A percentile compares a stretch with the other conserved stretches of the same genome.
phyloP scores from a whole-genome alignment of 2,113 vertebrate species.

The Antidorcas marsupialis region DNA sequence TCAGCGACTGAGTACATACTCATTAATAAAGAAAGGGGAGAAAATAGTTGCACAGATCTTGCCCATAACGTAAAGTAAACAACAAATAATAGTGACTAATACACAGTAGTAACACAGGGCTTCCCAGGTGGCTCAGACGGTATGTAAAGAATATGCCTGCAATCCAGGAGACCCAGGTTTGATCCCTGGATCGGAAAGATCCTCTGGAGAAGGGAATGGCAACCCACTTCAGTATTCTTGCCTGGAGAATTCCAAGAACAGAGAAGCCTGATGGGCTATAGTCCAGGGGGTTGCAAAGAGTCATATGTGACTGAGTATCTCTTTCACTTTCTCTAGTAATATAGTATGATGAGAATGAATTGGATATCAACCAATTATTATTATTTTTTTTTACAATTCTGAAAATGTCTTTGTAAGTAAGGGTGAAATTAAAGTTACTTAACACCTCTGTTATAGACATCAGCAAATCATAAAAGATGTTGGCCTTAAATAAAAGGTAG shows the following conservation, averaged over 20 bases:
- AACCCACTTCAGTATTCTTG: neutral
- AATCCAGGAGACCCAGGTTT: neutral
- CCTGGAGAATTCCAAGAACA: neutral
- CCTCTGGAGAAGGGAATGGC: neutral
- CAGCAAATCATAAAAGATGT: neutral
- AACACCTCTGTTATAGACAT: neutral
- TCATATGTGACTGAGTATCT: neutral
- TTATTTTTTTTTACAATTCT: neutral
- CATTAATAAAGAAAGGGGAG: neutral
- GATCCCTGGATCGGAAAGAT: fast-evolving
- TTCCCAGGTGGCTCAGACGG: neutral
- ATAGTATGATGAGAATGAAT: neutral
- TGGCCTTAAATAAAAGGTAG: neutral
- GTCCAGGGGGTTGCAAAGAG: neutral
- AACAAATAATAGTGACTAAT: neutral
- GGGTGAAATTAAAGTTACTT: neutral
- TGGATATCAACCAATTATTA: neutral
- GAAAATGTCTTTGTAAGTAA: neutral
- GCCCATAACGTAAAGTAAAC: neutral
- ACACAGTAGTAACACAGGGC: neutral
- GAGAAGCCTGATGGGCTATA: neutral
- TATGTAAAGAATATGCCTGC: neutral
- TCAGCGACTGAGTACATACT: neutral
- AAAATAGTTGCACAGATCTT: neutral
- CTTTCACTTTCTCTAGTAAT: neutral